These are phyloP conservation scores for Rhagoletis pomonella DNA, from an alignment of 1,140 invertebrate genomes.

Conservation along the genomic window DNA sequence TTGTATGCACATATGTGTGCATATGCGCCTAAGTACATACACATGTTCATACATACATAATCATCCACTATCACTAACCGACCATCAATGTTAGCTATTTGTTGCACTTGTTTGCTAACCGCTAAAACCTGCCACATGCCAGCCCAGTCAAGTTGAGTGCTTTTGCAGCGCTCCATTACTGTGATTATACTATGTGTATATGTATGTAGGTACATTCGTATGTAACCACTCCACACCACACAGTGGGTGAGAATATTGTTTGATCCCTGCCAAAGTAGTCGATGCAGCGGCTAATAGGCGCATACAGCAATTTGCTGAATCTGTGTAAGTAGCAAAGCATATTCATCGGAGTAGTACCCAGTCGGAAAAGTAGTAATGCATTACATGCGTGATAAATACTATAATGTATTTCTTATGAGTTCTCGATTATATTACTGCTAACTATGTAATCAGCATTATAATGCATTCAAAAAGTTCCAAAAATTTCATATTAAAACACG, in stretches of 20 bases:
- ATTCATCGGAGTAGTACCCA: not conserved
- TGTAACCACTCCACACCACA: not conserved
- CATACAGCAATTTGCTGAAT: slow-evolving; percentile 17
- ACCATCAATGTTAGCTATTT: slow-evolving; percentile 26
- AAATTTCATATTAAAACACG: too few relatives aligned
- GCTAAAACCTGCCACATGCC: slow-evolving; percentile 47
- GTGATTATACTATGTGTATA: not conserved
- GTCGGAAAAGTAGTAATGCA: too few relatives aligned
- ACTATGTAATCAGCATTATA: too few relatives aligned
- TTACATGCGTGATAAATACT: too few relatives aligned
- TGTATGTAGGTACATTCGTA: not conserved
- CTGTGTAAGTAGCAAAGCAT: not conserved
- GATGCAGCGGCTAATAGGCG: slow-evolving; percentile 38
- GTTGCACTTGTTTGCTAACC: slow-evolving; percentile 49
- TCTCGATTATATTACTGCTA: too few relatives aligned
- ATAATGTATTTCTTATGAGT: too few relatives aligned
- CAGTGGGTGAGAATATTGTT: slow-evolving; percentile 3
- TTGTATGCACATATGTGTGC: not conserved
- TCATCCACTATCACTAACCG: not conserved
- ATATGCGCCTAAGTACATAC: not conserved
- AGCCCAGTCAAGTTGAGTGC: slow-evolving; percentile 18
- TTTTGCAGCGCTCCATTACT: slow-evolving; percentile 50
- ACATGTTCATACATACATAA: not conserved
- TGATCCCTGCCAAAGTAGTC: not conserved
- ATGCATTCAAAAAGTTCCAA: too few relatives aligned